Evolutionary conservation across 2,113 vertebrate genomes (phyloP).

Genomic region (Geococcyx californianus): DNA sequence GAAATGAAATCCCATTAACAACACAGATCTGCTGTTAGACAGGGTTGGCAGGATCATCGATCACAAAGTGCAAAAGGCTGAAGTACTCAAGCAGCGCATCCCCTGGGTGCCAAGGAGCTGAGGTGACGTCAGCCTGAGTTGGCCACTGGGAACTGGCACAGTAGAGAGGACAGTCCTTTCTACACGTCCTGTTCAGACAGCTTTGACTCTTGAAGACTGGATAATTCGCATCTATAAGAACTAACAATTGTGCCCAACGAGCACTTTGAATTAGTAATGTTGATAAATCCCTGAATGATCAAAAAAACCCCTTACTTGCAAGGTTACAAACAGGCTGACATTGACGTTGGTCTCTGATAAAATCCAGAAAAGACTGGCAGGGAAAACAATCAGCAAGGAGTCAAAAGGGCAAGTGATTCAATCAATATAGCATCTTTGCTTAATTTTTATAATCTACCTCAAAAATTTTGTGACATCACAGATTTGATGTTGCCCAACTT

Average conservation of each 20-base stretch:
- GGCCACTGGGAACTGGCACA: neutral
- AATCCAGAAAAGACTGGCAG: neutral
- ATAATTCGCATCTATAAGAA: neutral
- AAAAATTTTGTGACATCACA: neutral
- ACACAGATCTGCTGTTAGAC: neutral
- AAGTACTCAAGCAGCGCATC: neutral
- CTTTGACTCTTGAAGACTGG: neutral
- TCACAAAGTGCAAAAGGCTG: neutral
- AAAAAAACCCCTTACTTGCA: neutral
- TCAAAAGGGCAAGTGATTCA: neutral
- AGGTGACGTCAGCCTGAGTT: neutral
- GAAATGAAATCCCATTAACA: neutral
- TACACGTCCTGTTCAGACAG: rapidly evolving
- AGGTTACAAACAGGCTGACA: neutral
- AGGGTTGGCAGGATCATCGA: neutral
- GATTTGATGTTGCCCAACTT: neutral
- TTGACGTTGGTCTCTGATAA: neutral
- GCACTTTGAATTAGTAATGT: neutral
- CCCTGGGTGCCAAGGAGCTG: neutral
- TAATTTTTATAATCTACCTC: neutral
- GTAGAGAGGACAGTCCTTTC: rapidly evolving
- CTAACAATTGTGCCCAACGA: neutral
- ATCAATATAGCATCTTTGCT: neutral
- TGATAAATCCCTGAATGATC: neutral
- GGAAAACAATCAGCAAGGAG: neutral